Conservation (phyloP, 2,113 vertebrate species). For the Tetrao urogallus region DNA sequence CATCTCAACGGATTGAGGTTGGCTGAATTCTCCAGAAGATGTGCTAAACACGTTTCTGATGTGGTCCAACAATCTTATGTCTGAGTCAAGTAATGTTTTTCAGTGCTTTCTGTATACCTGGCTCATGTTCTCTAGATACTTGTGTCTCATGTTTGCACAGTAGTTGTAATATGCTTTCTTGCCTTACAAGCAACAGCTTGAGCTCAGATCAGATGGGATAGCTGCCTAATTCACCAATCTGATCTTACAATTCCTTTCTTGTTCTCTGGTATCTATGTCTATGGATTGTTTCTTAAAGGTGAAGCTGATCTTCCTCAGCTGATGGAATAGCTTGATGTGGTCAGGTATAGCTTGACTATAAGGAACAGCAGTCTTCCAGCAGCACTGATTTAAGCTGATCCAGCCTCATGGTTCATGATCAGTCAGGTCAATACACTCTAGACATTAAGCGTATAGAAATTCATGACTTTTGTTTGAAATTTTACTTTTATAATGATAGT, state of each 20-base stretch:
- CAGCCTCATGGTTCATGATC: not conserved
- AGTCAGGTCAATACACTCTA: not conserved
- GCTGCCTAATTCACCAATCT: not conserved
- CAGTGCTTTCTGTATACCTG: not conserved
- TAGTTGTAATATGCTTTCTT: not conserved
- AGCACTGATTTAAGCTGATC: not conserved
- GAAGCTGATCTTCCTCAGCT: not conserved
- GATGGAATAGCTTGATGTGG: not conserved
- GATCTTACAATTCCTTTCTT: not conserved
- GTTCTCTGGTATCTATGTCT: not conserved
- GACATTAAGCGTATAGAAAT: not conserved
- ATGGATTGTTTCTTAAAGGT: not conserved
- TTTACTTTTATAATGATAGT: constrained; percentile 32
- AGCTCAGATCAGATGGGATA: not conserved
- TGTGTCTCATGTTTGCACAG: not conserved
- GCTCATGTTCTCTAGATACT: not conserved
- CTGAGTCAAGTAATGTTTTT: not conserved
- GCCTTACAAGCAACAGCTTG: not conserved
- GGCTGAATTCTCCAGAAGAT: not conserved
- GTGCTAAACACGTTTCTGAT: not conserved
- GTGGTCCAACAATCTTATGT: not conserved
- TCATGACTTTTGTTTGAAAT: not conserved
- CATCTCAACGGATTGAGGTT: not conserved
- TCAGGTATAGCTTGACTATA: not conserved
- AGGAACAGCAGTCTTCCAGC: not conserved